Evolutionary conservation across 2,797 vertebrate species (phyloP).

Genomic region (Falco cherrug): DNA sequence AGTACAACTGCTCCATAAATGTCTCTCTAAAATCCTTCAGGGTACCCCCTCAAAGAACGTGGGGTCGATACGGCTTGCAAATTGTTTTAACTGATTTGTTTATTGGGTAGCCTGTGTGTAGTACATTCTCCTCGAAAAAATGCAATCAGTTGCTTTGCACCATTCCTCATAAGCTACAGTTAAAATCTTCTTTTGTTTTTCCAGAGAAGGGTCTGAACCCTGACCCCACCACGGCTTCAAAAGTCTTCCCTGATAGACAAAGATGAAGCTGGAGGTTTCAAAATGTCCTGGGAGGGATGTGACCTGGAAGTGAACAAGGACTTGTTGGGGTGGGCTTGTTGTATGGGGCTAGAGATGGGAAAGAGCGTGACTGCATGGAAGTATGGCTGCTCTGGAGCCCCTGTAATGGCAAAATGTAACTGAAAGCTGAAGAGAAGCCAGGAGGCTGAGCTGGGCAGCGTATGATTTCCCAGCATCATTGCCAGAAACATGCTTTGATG

Average conservation of each 20-base stretch:
- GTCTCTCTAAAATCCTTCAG: background rate
- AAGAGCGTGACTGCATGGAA: background rate
- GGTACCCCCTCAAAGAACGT: background rate
- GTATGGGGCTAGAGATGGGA: background rate
- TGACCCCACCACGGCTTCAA: background rate
- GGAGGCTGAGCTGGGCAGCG: background rate
- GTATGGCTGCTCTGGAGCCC: background rate
- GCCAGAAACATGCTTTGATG: background rate
- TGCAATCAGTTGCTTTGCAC: background rate
- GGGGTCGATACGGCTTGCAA: background rate
- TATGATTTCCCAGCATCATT: background rate
- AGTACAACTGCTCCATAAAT: background rate
- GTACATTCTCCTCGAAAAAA: background rate
- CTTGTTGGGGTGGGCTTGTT: background rate
- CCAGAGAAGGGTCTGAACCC: background rate
- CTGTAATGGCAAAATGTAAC: background rate
- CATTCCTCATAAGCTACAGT: background rate
- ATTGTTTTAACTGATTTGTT: background rate
- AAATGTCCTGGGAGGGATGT: background rate
- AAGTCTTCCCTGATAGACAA: background rate
- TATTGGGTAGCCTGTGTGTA: background rate
- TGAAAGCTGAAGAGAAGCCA: background rate
- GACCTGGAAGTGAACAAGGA: background rate
- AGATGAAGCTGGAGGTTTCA: conserved; percentile 4
- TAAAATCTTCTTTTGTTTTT: background rate